These are phyloP conservation scores for Pycnonotus jocosus DNA, from an alignment of 2,113 vertebrate species.

Conservation along the genomic window DNA sequence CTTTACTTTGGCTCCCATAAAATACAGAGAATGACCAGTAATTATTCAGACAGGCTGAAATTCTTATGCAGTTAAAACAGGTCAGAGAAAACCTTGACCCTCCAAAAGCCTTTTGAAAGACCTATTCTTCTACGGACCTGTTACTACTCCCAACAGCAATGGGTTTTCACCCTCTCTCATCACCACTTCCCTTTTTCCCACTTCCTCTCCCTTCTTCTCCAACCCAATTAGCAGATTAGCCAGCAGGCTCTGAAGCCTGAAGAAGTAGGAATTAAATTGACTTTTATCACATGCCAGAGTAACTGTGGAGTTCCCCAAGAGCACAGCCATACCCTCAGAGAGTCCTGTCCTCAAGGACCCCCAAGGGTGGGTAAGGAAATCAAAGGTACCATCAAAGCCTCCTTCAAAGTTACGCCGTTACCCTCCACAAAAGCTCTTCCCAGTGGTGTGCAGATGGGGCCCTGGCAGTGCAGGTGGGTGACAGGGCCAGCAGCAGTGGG, in stretches of 20 bases:
- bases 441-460: background rate
- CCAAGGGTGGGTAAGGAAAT: background rate
- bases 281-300: slow-evolving; percentile 30
- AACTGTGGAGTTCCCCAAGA: background rate
- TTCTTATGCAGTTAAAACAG: background rate
- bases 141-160: background rate
- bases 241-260: slow-evolving; percentile 3
- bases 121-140: background rate
- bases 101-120: background rate
- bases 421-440: background rate
- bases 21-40: background rate
- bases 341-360: background rate
- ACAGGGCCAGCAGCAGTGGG: background rate
- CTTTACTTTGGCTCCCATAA: background rate
- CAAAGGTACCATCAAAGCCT: background rate
- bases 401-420: background rate
- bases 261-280: slow-evolving; percentile 24
- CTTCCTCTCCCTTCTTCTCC: background rate
- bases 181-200: background rate
- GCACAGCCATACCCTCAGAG: background rate
- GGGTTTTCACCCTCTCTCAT: background rate
- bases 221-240: slow-evolving; percentile 44
- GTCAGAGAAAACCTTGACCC: background rate
- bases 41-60: background rate
- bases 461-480: background rate